These are phyloP conservation scores for Labia minor DNA, from an alignment of 2,888 invertebrate species.

Conservation along the genomic window DNA sequence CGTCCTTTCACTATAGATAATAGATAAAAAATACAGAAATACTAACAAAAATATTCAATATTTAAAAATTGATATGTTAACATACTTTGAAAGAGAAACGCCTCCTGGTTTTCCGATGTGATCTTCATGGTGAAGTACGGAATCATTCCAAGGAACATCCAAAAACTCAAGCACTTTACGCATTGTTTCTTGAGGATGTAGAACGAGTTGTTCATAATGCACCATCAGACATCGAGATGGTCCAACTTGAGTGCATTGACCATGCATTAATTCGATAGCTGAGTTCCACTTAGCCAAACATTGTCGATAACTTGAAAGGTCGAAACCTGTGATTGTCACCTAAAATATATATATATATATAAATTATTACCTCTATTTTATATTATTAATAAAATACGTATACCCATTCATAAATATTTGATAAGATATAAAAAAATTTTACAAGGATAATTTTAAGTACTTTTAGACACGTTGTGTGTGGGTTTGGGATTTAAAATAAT, in stretches of 20 bases:
- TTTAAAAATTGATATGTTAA: too few relatives aligned
- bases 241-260: constrained; percentile 78
- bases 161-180: constrained; percentile 77
- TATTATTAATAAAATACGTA: constrained; percentile 19
- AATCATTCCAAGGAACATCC: constrained; percentile 87
- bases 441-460: not conserved
- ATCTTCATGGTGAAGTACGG: constrained; percentile 94
- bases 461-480: too few relatives aligned
- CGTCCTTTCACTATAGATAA: too few relatives aligned
- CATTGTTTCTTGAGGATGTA: constrained; percentile 86
- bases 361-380: not conserved
- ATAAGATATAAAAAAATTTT: too few relatives aligned
- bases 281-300: constrained; percentile 95
- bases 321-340: constrained; percentile 84
- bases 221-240: constrained; percentile 72
- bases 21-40: too few relatives aligned
- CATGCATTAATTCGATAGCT: constrained; percentile 88
- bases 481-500: too few relatives aligned
- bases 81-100: constrained; percentile 88
- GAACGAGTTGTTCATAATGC: constrained; percentile 92
- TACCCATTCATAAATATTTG: constrained; percentile 14
- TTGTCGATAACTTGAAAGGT: constrained; percentile 84
- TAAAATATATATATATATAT: constrained; percentile 29
- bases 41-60: too few relatives aligned
- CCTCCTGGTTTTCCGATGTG: constrained; percentile 87